Evolutionary conservation across 2,888 invertebrate species (phyloP).

Genomic region (Nephrotoma guestfalica): DNA sequence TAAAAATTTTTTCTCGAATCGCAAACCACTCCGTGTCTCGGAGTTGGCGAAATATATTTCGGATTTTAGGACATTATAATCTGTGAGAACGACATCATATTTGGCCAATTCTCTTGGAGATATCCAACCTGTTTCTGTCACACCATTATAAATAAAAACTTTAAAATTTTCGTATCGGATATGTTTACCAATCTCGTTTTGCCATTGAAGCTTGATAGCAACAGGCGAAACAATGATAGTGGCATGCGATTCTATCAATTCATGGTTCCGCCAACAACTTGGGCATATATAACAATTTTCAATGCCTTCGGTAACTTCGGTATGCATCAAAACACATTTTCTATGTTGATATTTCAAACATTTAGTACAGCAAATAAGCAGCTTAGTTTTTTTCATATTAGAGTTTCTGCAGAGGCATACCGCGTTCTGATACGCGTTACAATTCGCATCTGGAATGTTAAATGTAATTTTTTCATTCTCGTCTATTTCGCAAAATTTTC

Average conservation of each 20-base stretch:
- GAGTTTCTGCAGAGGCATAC: conserved; percentile 32
- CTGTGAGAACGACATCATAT: conserved; percentile 58
- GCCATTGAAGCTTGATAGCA: conserved; percentile 56
- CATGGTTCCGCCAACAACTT: conserved; percentile 40
- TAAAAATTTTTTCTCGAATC: conserved; percentile 46
- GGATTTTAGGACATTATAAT: conserved; percentile 46
- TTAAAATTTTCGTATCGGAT: conserved; percentile 33
- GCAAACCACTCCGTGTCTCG: conserved; percentile 29
- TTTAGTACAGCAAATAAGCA: conserved; percentile 36
- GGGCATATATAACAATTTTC: conserved; percentile 43
- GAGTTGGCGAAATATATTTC: conserved; percentile 46
- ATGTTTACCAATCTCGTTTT: conserved; percentile 51
- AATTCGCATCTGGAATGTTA: not conserved
- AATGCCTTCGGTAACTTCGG: conserved; percentile 21
- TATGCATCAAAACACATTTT: conserved; percentile 38
- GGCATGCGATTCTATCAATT: conserved; percentile 34
- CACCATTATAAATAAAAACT: conserved; percentile 39
- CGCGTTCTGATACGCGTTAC: not conserved
- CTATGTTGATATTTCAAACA: conserved; percentile 49
- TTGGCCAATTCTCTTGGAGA: conserved; percentile 42
- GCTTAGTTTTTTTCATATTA: conserved; percentile 15
- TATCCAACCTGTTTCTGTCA: conserved; percentile 26
- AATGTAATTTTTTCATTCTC: not conserved
- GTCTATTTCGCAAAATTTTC: conserved; percentile 6
- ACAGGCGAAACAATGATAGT: conserved; percentile 60